These are phyloP conservation scores for Myotis vivesi DNA, from an alignment of 2,797 vertebrate genomes.

Conservation along the genomic window DNA sequence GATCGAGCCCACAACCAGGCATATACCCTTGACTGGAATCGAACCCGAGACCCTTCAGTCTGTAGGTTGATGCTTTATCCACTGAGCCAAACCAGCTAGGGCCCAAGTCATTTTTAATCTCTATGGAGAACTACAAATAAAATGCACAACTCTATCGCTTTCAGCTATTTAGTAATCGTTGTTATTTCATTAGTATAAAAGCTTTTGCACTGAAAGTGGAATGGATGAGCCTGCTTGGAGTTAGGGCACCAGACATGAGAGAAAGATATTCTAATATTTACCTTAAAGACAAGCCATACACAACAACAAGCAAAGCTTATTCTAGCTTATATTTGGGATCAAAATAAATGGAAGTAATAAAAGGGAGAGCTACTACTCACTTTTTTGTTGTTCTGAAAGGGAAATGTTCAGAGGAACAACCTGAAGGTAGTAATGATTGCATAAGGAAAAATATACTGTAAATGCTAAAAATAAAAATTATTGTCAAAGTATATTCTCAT, in stretches of 20 bases:
- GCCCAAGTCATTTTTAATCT: background rate
- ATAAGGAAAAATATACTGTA: conserved; percentile 21
- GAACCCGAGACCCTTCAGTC: no score
- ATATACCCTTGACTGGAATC: no score
- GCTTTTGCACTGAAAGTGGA: background rate
- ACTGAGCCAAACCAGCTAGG: no score
- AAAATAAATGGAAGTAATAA: conserved; percentile 60
- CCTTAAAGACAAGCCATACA: conserved; percentile 41
- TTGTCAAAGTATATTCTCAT: conserved; percentile 15
- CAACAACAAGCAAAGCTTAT: background rate
- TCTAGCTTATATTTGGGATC: conserved; percentile 46
- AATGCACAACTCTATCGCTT: conserved; percentile 58
- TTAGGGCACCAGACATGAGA: conserved; percentile 1
- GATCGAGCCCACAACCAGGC: no score
- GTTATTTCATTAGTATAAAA: conserved; percentile 59
- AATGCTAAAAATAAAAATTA: conserved; percentile 18
- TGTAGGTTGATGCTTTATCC: no score
- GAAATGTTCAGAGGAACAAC: conserved; percentile 48
- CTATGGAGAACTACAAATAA: conserved; percentile 61
- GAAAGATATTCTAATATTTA: conserved; percentile 31
- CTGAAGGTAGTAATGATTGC: conserved; percentile 38
- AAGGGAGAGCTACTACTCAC: background rate
- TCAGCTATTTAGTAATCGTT: conserved; percentile 56
- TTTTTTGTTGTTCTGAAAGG: conserved; percentile 39
- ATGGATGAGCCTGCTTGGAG: background rate